phyloP scores from a whole-genome alignment of 2,888 invertebrate genomes.

The Polia nebulosa region DNA sequence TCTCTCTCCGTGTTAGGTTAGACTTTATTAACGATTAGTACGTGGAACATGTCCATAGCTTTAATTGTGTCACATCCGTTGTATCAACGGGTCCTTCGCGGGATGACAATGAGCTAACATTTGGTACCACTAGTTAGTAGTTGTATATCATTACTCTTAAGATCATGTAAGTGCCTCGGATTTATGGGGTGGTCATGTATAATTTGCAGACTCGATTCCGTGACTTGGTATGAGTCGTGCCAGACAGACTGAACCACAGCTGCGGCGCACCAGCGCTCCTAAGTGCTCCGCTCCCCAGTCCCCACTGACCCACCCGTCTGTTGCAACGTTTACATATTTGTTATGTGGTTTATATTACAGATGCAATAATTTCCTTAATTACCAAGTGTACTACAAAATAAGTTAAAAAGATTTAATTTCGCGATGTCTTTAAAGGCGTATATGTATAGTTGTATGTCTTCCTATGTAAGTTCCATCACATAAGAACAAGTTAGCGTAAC shows the following conservation, averaged over 20 bases:
- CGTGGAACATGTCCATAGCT: constrained; percentile 91
- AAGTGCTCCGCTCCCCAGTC: constrained; percentile 43
- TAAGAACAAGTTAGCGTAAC: constrained; percentile 79
- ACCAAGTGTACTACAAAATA: constrained; percentile 52
- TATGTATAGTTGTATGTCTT: constrained; percentile 89
- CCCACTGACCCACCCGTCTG: constrained; percentile 41
- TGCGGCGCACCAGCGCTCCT: constrained; percentile 38
- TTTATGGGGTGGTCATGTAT: constrained; percentile 86
- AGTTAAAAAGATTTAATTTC: constrained; percentile 67
- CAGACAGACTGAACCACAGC: constrained; percentile 52
- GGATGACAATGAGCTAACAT: constrained; percentile 85
- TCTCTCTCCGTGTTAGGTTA: constrained; percentile 89
- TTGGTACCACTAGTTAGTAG: constrained; percentile 87
- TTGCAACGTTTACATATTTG: constrained; percentile 54
- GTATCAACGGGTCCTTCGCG: constrained; percentile 88
- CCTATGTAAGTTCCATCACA: constrained; percentile 87
- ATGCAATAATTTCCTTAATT: constrained; percentile 58
- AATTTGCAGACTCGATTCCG: constrained; percentile 76
- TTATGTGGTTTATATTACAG: constrained; percentile 41
- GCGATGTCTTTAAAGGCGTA: constrained; percentile 79
- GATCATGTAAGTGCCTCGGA: constrained; percentile 90
- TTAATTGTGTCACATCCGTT: constrained; percentile 90
- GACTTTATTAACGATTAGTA: constrained; percentile 85
- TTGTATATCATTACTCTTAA: constrained; percentile 90
- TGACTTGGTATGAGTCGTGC: constrained; percentile 54